These are phyloP conservation scores for Macaria notata DNA, from an alignment of 2,888 invertebrate species.

Conservation along the genomic window DNA sequence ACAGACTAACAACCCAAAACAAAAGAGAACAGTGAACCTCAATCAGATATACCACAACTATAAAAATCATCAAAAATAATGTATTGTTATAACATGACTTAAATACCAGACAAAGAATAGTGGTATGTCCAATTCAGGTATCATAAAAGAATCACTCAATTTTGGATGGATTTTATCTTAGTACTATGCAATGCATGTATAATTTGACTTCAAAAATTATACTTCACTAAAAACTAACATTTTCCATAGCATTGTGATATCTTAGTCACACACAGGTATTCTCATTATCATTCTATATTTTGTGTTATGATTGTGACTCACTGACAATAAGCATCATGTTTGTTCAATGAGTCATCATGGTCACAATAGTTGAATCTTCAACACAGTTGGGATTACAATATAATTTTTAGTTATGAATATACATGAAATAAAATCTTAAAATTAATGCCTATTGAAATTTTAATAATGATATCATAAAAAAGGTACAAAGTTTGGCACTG, in stretches of 20 bases:
- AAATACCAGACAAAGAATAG: too few species aligned
- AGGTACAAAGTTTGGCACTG: slow-evolving; percentile 46
- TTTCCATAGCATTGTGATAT: slow-evolving; percentile 6
- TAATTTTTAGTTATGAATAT: neutral
- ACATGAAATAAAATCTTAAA: slow-evolving; percentile 1
- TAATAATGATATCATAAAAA: slow-evolving; percentile 19
- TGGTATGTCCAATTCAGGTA: too few species aligned
- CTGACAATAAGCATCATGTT: slow-evolving; percentile 28
- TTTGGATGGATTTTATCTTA: slow-evolving; percentile 21
- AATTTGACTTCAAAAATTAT: too few species aligned
- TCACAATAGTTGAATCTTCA: neutral
- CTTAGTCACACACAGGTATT: slow-evolving; percentile 21
- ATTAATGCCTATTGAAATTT: slow-evolving; percentile 12
- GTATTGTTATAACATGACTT: too few species aligned
- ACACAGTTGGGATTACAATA: neutral
- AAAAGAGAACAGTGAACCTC: too few species aligned
- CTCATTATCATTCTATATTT: slow-evolving; percentile 17
- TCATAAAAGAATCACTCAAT: slow-evolving; percentile 14
- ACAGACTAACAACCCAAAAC: too few species aligned
- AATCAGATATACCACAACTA: too few species aligned
- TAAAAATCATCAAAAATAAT: too few species aligned
- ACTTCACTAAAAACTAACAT: too few species aligned
- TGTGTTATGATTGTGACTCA: slow-evolving; percentile 32
- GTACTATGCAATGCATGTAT: neutral
- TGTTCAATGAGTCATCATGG: slow-evolving; percentile 27